Evolutionary conservation across 2,888 invertebrate genomes (phyloP), one percentile per base, ranked within the genome.

Genomic region (Phyllotreta cruciferae): DNA sequence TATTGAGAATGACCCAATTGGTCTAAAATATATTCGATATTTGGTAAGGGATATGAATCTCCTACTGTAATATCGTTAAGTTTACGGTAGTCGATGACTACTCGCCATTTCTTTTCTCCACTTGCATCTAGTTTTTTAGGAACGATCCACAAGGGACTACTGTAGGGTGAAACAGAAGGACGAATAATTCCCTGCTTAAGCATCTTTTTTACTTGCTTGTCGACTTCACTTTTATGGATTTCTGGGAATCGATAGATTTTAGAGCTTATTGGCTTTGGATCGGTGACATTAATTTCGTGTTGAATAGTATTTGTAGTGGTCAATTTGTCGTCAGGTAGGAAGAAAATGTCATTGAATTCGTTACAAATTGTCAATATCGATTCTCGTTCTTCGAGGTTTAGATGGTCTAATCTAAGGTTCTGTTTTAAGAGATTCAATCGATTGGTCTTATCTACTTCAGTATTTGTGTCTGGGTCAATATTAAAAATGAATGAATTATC

Each of bases 261-360:
- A 36, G 6, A 10, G 41, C 10, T 49, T 24, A 24, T 24, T 24
- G 24, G 34, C 13, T 34, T 49, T 24, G 49, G 49, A 24, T 49
- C 34, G 24, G 49, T 24, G 14, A 10, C 36, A 9, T 49, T 49
- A 11, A 49, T 49, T 6, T 49, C 49, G 36, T 13, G 36, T 49
- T 49, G 10, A 35, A 49, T 3, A 13, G 41, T 11, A 9, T 55
- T 41, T 14, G 55, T 41, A 41, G 11, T 24, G 0, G 54, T 39
- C 9, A 55, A 11, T 13, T 13, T 38, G 41, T 39, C 41, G 35
- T 55, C 42, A 1, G 55, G 42, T n/a, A 42, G 42, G 42, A 24
- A 41, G 34, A 55, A 55, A 37, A 55, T 55, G 24, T 54, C 54
- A 24, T 54, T 54, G 9, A 24, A 42, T 14, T 55, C 39, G 9